A percentile compares a stretch with the other conserved stretches of the same genome.
These are phyloP conservation scores for Balanococcus diminutus DNA, from an alignment of 2,888 invertebrate genomes.

Conservation along the genomic window DNA sequence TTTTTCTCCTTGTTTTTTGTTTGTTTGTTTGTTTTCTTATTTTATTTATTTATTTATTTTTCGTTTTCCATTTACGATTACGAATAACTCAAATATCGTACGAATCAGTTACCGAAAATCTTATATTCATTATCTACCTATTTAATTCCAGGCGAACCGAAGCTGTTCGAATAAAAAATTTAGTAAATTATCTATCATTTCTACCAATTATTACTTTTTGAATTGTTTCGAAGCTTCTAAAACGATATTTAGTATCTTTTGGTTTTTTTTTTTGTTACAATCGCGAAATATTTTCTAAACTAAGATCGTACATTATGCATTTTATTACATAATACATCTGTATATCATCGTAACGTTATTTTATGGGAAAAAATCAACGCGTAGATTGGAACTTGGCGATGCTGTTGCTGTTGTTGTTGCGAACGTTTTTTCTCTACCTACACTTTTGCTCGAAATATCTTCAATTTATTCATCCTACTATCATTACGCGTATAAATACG, in stretches of 20 bases:
- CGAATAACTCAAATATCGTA: slow-evolving; percentile 6
- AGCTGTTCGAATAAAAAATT: neutral
- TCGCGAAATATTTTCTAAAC: neutral
- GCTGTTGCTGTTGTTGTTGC: neutral
- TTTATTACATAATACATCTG: neutral
- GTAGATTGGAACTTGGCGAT: neutral
- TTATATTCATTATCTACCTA: neutral
- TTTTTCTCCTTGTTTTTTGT: neutral
- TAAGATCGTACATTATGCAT: neutral
- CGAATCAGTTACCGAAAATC: slow-evolving; percentile 15
- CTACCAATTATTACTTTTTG: neutral
- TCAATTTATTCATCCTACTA: neutral
- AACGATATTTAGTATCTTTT: neutral
- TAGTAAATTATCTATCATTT: neutral
- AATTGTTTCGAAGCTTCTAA: neutral
- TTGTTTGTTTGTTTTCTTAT: neutral
- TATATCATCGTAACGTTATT: neutral
- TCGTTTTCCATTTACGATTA: neutral
- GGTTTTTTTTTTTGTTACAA: neutral
- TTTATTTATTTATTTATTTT: neutral
- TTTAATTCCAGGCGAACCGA: neutral
- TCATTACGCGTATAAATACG: neutral
- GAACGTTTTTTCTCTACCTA: neutral
- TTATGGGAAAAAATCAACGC: neutral
- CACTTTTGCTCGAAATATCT: neutral